Evolutionary conservation across 2,888 invertebrate species (phyloP), one percentile per base, ranked within the genome.

Genomic region (Agriopis aurantiaria): DNA sequence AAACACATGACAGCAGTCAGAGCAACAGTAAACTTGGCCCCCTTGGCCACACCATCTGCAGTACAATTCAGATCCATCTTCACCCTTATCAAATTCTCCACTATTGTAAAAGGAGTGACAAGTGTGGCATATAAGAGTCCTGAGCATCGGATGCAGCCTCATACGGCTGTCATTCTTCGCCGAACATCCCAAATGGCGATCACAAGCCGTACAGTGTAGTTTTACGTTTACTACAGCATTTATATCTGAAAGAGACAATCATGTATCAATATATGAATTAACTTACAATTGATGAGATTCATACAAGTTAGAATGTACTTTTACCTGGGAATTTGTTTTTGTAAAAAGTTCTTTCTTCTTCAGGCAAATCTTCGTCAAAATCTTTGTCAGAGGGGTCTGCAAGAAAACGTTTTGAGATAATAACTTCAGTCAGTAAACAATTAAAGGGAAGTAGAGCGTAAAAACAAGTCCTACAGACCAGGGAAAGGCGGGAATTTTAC

Each of bases 11-110:
- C 96, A 95, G 75, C 97, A 97, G 73, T 95, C 95, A 2, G 97
- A 96, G 82, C 97, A 97, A 83, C 97, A 97, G 81, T 97, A 96
- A 0, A 97, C 96, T 88, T 96, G 96, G 6, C 96, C 96, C 6
- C 96, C 97, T 86, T 97, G 97, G 0, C 97, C 97, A 82, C 97
- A 97, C 97, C 97, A 97, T 60, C 97, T 95, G 79, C 97, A 97
- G 82, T 97, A 97, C 72, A 97, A 89, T 85, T 97, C 97, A 14
- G 97, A 97, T 40, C 97, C 97, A 90, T 97, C 97, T 85, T 97
- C 97, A 61, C 97, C 97, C 89, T 97, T 97, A 71, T 97, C 97
- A 86, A 97, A 97, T 79, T 96, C 97, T 7, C 97, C 97, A 85
- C 97, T 97, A 64, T 96, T 96, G 83, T 97, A 97, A 85, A 97